Percentiles rank a stretch among this genome's conserved stretches.
Evolutionary conservation across 2,797 vertebrate species (phyloP).

Genomic region (Scyliorhinus canicula): DNA sequence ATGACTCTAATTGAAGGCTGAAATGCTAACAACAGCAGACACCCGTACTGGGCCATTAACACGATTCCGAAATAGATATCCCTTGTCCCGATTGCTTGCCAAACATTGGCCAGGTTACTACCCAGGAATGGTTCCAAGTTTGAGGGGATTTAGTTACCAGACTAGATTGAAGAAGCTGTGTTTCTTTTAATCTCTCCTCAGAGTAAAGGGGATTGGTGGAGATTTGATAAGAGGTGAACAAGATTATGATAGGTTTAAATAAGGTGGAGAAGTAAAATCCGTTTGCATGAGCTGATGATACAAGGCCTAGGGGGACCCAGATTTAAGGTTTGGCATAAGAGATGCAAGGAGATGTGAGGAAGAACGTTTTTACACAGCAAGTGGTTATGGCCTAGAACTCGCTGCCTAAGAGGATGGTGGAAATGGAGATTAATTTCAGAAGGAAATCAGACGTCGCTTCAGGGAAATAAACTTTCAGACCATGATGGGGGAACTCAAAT

Average conservation of each 20-base stretch:
- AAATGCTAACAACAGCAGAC: background rate
- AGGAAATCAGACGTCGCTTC: no score
- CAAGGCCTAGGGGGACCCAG: background rate
- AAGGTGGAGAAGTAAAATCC: background rate
- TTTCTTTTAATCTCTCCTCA: no score
- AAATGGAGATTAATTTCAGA: no score
- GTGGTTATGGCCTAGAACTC: no score
- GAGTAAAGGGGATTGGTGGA: no score
- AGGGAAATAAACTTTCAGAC: background rate
- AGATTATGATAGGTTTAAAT: background rate
- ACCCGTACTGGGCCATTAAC: background rate
- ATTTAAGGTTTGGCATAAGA: background rate
- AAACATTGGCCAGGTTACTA: background rate
- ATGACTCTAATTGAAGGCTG: background rate
- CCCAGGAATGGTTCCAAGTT: background rate
- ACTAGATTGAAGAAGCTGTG: no score
- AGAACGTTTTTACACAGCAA: background rate
- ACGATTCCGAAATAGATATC: background rate
- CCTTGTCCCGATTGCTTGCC: background rate
- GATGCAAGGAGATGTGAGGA: background rate
- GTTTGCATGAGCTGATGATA: background rate
- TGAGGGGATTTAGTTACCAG: no score
- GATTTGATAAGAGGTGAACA: background rate
- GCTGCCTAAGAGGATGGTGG: no score
- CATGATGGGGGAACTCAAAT: background rate